These are phyloP conservation scores for Trachelus tabidus DNA, from an alignment of 2,888 invertebrate genomes.

Conservation along the genomic window DNA sequence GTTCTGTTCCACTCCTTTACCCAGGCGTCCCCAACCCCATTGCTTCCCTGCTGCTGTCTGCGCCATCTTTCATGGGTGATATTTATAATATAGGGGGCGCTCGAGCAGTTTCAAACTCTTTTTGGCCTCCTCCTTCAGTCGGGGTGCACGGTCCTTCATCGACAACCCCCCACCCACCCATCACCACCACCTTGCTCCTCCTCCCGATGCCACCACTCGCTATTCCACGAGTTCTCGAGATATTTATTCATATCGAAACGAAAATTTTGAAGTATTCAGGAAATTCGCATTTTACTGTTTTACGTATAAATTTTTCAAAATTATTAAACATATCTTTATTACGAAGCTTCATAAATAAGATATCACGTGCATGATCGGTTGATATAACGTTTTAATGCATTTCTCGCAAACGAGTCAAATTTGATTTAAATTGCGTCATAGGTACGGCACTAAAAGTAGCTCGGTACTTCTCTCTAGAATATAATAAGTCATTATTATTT, in stretches of 20 bases:
- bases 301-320: background rate
- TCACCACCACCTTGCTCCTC: conserved; percentile 1
- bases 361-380: background rate
- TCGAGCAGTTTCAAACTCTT: conserved; percentile 65
- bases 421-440: too few relatives aligned
- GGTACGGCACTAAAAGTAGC: background rate
- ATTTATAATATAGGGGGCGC: conserved; percentile 66
- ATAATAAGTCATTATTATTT: conserved; percentile 19
- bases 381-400: background rate
- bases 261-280: conserved; percentile 29
- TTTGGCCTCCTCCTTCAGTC: conserved; percentile 43
- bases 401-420: too few relatives aligned
- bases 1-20: conserved; percentile 68
- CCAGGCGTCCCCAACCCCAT: conserved; percentile 51
- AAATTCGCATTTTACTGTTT: background rate
- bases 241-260: conserved; percentile 58
- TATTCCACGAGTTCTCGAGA: conserved; percentile 46
- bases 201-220: conserved; percentile 31
- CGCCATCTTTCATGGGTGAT: conserved; percentile 66
- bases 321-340: background rate
- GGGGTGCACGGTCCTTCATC: conserved; percentile 21
- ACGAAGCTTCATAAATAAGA: background rate
- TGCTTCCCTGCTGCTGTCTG: conserved; percentile 65
- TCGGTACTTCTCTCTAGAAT: background rate
- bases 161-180: conserved; percentile 29